phyloP scores from a whole-genome alignment of 2,888 invertebrate species.

The Auanema freiburgensis region DNA sequence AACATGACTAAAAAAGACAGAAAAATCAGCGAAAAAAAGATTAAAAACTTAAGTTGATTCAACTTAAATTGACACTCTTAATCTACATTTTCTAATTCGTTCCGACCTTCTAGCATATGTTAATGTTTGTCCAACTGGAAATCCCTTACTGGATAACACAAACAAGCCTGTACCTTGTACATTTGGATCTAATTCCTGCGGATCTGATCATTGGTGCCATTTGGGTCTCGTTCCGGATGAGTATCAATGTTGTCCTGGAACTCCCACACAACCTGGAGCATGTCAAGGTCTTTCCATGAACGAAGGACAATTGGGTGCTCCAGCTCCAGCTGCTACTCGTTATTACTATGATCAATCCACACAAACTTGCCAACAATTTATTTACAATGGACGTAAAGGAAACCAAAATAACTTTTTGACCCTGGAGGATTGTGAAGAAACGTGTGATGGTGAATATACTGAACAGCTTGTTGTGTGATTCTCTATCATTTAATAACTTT shows the following conservation, averaged over 20 bases:
- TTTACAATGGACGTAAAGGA: conserved; percentile 54
- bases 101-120: conserved; percentile 44
- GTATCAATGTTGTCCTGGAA: conserved; percentile 58
- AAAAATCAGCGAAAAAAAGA: too few relatives aligned
- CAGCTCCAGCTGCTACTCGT: conserved; percentile 42
- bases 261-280: conserved; percentile 51
- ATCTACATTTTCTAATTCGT: too few relatives aligned
- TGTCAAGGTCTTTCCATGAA: conserved; percentile 45
- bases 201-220: conserved; percentile 55
- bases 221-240: conserved; percentile 55
- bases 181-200: conserved; percentile 53
- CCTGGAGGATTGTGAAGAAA: conserved; percentile 54
- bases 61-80: too few relatives aligned
- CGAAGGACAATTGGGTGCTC: conserved; percentile 40
- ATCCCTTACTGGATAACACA: conserved; percentile 47
- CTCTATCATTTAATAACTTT: neutral
- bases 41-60: too few relatives aligned
- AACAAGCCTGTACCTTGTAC: conserved; percentile 53
- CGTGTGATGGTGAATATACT: conserved; percentile 50
- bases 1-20: too few relatives aligned
- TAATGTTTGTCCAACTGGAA: conserved; percentile 57
- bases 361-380: conserved; percentile 51
- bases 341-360: conserved; percentile 53
- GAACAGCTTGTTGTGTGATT: too few relatives aligned
- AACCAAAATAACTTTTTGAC: conserved; percentile 63